Conservation (phyloP, 2,888 invertebrate species). For the Leptothorax acervorum region DNA sequence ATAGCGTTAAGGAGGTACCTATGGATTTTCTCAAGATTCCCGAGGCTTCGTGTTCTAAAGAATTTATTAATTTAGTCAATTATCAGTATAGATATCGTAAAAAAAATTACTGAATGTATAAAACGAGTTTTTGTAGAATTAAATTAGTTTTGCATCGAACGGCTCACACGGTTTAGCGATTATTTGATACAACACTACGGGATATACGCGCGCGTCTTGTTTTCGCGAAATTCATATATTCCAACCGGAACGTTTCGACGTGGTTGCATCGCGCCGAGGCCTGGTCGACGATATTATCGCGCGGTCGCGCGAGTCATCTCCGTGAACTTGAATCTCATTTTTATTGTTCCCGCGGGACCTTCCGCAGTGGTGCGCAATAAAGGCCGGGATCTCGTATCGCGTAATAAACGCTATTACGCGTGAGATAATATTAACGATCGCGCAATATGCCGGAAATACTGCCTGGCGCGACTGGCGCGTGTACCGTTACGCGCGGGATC, state of each 20-base stretch:
- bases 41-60: background rate
- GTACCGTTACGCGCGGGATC: constrained; percentile 39
- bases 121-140: background rate
- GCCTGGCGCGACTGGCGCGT: constrained; percentile 5
- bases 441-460: constrained; percentile 54
- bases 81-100: background rate
- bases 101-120: background rate
- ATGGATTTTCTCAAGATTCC: background rate
- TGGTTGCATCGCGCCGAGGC: background rate
- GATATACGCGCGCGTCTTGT: background rate
- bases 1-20: background rate
- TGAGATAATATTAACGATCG: constrained; percentile 57
- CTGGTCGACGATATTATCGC: constrained; percentile 34
- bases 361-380: constrained; percentile 10
- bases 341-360: constrained; percentile 41
- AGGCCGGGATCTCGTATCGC: constrained; percentile 41
- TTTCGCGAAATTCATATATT: constrained; percentile 11
- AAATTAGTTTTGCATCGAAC: background rate
- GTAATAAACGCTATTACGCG: constrained; percentile 54
- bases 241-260: constrained; percentile 2
- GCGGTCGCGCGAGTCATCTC: constrained; percentile 34
- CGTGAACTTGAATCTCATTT: constrained; percentile 52
- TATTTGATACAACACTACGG: background rate
- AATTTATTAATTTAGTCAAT: background rate
- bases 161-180: background rate